Base-by-base conservation (phyloP, 2,888 invertebrate species). In the Tachina grossa region DNA sequence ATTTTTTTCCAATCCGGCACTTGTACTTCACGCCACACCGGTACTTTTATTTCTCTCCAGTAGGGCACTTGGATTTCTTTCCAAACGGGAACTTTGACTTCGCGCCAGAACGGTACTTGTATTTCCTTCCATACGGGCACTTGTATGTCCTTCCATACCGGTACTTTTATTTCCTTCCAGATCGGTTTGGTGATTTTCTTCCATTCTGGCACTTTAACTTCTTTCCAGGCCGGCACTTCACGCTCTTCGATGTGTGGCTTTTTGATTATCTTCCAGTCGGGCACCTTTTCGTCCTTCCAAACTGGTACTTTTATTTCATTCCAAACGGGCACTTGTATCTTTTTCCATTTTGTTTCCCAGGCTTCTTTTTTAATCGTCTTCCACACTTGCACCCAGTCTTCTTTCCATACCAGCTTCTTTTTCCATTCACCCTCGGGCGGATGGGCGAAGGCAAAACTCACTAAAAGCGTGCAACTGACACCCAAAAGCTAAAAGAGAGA, bases 351-450 rank as follows among this genome's bases (percentile, higher is more conserved):
- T 74, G 92, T 92, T 22, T 91, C 91, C 96, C 96, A 96, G 88
- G 96, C 96, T 84, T 96, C 95, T 92, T 97, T 97, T 96, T 97
- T 97, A 41, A 94, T 94, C 91, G 96, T 97, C 91, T 96, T 96
- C 96, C 96, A 96, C 88, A 95, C 95, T 86, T 92, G 91, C 6
- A 91, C 91, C 96, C 96, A 96, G 88, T 96, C 96, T 84, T 96
- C 95, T 92, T 97, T 97, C 97, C 97, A 97, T 43, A 94, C 94
- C 63, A 97, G 93, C 61, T 87, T 87, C 92, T 96, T 97, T 92
- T 96, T 96, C 96, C 96, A 96, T 88, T 95, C 95, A 83, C 96
- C 96, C 89, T 94, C 93, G 84, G 96, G 95, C 47, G 92, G 92
- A 89, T 92, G 92, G 81, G 92, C 92, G 80, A 89, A 89, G 74